A percentile compares a stretch with the other conserved stretches of the same genome.
Conservation (phyloP, 2,888 invertebrate species). For the Acrobasis consociella region DNA sequence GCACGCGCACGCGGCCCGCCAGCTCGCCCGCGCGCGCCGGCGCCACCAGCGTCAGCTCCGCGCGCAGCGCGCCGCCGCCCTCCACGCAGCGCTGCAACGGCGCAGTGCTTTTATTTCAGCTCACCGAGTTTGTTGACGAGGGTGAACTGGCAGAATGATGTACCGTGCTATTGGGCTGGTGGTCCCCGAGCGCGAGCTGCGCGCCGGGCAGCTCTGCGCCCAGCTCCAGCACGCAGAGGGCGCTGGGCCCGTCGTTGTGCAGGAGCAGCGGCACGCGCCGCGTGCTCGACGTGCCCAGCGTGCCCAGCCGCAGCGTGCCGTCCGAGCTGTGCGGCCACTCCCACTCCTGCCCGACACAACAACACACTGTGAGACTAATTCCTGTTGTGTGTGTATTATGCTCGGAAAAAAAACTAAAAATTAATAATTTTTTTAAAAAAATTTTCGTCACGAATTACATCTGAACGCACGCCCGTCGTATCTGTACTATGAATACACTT, state of each 20-base stretch:
- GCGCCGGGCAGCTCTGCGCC: slow-evolving; percentile 44
- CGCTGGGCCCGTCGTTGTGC: slow-evolving; percentile 55
- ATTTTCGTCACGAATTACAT: no score
- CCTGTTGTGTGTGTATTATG: no score
- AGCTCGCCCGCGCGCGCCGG: slow-evolving; percentile 46
- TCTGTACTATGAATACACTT: no score
- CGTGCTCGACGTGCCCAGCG: slow-evolving; percentile 84
- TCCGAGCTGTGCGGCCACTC: slow-evolving; percentile 54
- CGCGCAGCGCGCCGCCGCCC: slow-evolving; percentile 32
- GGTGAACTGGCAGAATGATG: no score
- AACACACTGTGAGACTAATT: no score
- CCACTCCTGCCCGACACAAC: slow-evolving; percentile 52
- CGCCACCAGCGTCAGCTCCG: slow-evolving; percentile 50
- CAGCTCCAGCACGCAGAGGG: slow-evolving; percentile 48
- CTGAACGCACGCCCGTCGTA: no score
- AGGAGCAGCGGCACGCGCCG: slow-evolving; percentile 84
- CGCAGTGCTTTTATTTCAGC: no score
- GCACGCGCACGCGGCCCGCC: slow-evolving; percentile 36
- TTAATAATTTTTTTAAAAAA: no score
- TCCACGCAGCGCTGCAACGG: slow-evolving; percentile 40
- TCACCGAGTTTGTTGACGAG: no score
- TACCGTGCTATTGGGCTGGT: slow-evolving; percentile 35
- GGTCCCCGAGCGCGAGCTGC: slow-evolving; percentile 35
- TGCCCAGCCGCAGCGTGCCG: slow-evolving; percentile 83
- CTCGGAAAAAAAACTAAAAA: no score